Base-by-base conservation (phyloP, 2,113 vertebrate genomes). In the Perognathus longimembris region DNA sequence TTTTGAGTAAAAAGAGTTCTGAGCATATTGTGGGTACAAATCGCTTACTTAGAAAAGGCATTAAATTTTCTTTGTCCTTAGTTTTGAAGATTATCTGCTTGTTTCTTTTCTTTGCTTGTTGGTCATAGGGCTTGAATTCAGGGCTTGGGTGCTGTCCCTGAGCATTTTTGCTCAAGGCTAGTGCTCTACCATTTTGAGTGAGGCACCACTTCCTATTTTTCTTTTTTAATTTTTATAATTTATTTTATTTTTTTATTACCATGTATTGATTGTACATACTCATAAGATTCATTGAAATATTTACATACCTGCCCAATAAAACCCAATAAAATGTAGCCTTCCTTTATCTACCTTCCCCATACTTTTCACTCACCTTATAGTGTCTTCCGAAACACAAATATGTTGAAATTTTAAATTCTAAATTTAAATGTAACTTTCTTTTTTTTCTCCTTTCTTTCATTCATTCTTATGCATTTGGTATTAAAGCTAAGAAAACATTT, bases 331-430 rank as follows among this genome's bases (percentile, higher is more conserved):
- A 18, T 81, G 6, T 18, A 82, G 7, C 5, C 61, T n/a, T 5
- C 42, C 57, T 34, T 59, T 69, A 28, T 8, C 4, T 4, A 54
- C 3, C 9, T 14, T 40, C 28, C 36, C 17, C 28, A 40, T 81
- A 6, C 7, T 89, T 78, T 14, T 50, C 40, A 22, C 22, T 63
- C 38, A 79, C 28, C 40, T 77, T 40, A 80, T 77, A 80, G 18
- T 40, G 15, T 36, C 21, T 40, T 67, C 71, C 73, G 57, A 89
- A 66, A 28, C n/a, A 76, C 28, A 69, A 61, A 36, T 26, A 18
- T 67, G 75, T 89, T 73, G 45, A 77, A 74, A 50, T 90, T 81
- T 85, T 57, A 66, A 75, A 9, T 70, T 74, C 50, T 61, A 45
- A 54, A 32, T 61, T 88, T 88, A 70, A 75, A 8, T 38, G 38